These are phyloP conservation scores for Aplysina aerophoba DNA, from an alignment of 37 sponge, comb jelly and placozoan genomes.

Conservation along the genomic window DNA sequence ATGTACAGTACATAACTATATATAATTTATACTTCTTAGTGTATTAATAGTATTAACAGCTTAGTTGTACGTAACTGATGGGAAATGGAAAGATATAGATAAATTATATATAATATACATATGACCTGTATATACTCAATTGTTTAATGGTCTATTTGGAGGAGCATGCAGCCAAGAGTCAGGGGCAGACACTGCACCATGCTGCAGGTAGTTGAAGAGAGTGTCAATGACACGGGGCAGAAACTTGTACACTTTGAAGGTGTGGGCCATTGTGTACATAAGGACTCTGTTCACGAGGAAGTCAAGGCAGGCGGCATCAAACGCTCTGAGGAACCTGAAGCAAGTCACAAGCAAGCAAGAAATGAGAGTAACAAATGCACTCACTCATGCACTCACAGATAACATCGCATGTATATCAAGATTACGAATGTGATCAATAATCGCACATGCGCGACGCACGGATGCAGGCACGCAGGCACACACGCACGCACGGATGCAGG, in stretches of 20 bases:
- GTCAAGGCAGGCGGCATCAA: slow-evolving; percentile 49
- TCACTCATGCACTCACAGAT: neutral
- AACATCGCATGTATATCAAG: no score
- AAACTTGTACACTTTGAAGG: slow-evolving; percentile 78
- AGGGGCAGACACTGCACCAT: neutral
- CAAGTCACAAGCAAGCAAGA: neutral
- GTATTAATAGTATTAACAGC: no score
- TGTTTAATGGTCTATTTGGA: no score
- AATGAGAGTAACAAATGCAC: neutral
- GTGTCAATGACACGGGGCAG: slow-evolving; percentile 64
- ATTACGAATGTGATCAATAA: no score
- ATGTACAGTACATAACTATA: no score
- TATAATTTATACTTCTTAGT: no score
- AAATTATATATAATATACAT: no score
- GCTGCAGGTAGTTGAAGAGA: slow-evolving; percentile 41
- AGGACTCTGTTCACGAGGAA: slow-evolving; percentile 66
- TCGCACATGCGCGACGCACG: no score
- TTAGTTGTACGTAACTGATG: no score
- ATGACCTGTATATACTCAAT: no score
- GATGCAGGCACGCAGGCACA: neutral
- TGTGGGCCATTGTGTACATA: slow-evolving; percentile 81
- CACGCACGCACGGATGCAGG: neutral
- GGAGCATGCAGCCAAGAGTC: no score
- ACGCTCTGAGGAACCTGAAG: slow-evolving; percentile 55
- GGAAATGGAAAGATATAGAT: no score